phyloP scores from a whole-genome alignment of 2,113 vertebrate species.

The Furnarius figulus region DNA sequence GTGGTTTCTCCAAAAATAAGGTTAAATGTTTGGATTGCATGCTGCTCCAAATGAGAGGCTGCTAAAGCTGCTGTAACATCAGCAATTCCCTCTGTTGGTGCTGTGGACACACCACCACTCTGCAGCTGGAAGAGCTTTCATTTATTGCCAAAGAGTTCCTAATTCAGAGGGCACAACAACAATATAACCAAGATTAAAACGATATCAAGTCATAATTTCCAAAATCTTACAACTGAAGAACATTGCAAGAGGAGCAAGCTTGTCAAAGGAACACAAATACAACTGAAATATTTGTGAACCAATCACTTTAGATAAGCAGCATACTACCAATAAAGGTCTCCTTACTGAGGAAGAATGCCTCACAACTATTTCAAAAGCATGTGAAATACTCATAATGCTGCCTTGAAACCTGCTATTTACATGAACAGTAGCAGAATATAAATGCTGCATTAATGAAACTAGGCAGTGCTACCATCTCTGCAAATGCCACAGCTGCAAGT shows the following conservation, averaged over 20 bases:
- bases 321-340: background rate
- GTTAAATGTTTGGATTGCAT: background rate
- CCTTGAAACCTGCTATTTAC: background rate
- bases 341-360: conserved; percentile 2
- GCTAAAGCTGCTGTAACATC: background rate
- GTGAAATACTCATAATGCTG: conserved; percentile 33
- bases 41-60: background rate
- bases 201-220: background rate
- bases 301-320: conserved; percentile 1
- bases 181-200: background rate
- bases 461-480: background rate
- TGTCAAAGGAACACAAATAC: background rate
- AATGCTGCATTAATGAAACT: conserved; percentile 4
- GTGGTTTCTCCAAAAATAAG: background rate
- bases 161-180: background rate
- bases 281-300: background rate
- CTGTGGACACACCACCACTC: background rate
- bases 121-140: background rate
- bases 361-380: background rate
- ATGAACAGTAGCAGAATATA: conserved; percentile 25
- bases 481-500: background rate
- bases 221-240: background rate
- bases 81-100: background rate
- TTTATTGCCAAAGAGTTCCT: background rate
- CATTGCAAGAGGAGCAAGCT: background rate